Evolutionary conservation across 1,140 invertebrate species (phyloP).

Genomic region (Hetaerina americana): DNA sequence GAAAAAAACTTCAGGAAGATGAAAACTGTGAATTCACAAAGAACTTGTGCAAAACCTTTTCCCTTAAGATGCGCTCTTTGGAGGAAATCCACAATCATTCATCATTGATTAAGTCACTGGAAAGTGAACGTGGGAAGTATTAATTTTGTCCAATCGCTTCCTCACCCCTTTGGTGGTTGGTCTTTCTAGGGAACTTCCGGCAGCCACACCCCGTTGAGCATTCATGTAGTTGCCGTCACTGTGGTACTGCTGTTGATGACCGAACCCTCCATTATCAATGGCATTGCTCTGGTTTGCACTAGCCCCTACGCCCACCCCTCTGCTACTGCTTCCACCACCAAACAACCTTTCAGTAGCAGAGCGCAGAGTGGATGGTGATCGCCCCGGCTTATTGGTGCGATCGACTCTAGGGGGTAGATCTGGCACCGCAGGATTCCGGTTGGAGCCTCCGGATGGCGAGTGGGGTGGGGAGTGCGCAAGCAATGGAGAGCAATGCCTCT

Average conservation of each 20-base stretch:
- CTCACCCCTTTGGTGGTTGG: constrained; percentile 39
- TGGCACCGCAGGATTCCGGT: constrained; percentile 36
- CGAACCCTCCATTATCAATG: background rate
- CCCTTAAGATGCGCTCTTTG: too few species aligned
- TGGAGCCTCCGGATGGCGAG: constrained; percentile 4
- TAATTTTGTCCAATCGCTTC: too few species aligned
- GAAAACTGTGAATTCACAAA: too few species aligned
- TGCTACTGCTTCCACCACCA: background rate
- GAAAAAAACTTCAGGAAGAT: too few species aligned
- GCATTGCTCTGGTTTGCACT: background rate
- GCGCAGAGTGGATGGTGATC: constrained; percentile 22
- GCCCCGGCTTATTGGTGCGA: constrained; percentile 54
- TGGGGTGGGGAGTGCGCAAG: constrained; percentile 20
- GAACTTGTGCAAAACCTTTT: too few species aligned
- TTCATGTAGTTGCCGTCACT: constrained; percentile 12
- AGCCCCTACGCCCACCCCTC: background rate
- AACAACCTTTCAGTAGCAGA: constrained; percentile 4
- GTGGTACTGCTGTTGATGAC: background rate
- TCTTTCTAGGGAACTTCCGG: constrained; percentile 34
- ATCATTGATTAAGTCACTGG: too few species aligned
- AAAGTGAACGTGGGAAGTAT: constrained; percentile 5
- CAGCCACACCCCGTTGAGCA: constrained; percentile 2
- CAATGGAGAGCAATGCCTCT: constrained; percentile 12
- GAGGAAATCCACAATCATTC: too few species aligned
- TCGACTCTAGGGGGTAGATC: constrained; percentile 75